Base-by-base conservation (phyloP, 2,888 invertebrate genomes). In the Noctua fimbriata region DNA sequence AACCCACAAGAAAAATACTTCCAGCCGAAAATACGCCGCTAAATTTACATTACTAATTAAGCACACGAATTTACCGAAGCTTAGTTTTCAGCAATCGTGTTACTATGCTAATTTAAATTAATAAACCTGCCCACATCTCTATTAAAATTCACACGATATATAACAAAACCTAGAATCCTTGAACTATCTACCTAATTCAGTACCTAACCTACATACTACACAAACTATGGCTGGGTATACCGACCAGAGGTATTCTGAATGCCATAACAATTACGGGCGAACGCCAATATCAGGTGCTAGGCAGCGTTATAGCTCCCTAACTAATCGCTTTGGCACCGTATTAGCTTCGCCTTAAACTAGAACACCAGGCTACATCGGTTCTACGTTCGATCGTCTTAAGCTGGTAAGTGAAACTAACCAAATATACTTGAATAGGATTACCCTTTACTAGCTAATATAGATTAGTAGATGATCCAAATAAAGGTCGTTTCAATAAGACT, bases 241-340 rank as follows among this genome's bases (percentile, higher is more conserved):
- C 24, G 4, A 9, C 52, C 32, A 14, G 49, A 79, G 84, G 76
- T 79, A 84, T 73, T 75, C 88, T 73, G 79, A 63, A 79, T 66
- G 75, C 75, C 65, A 80, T 85, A 87, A 85, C 85, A 85, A 85
- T 85, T 87, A 80, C 28, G 70, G 41, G 55, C 28, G 55, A 16
- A 32, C 55, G 83, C 72, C 85, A 85, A 85, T 87, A 75, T 75
- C 88, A 79, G 84, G 85, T 84, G 79, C 66, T 85, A 75, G 87
- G 85, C 69, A 84, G 55, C 71, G 81, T 71, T 73, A 87, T 73
- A 36, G 47, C 65, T 21, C 10, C 10, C 75, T 47, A 65, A 80
- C 75, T 87, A 85, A 87, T 85, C 70, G 81, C 73, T 47, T 80
- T 76, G 88, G 81, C 85, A 70, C 72, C 70, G 79, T 87, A 87